Percentiles rank a stretch among this genome's conserved stretches.
Evolutionary conservation across 2,888 invertebrate genomes (phyloP).

Genomic region (Harpalus rubripes): DNA sequence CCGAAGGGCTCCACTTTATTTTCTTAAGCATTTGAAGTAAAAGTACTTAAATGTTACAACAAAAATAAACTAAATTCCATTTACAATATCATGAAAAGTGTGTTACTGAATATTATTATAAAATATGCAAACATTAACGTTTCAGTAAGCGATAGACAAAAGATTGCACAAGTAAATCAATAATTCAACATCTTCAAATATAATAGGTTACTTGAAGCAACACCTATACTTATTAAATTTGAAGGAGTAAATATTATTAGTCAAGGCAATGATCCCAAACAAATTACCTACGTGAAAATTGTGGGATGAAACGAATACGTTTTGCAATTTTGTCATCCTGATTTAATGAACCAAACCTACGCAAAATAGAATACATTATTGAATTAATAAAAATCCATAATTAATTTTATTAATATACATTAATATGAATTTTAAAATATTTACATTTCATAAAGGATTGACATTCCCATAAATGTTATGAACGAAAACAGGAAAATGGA

Average conservation of each 20-base stretch:
- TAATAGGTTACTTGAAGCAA: constrained; percentile 3
- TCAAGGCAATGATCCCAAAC: constrained; percentile 32
- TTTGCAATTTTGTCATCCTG: constrained; percentile 14
- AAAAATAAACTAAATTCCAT: not conserved
- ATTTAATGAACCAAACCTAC: constrained; percentile 12
- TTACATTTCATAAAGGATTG: not conserved
- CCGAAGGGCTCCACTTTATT: not conserved
- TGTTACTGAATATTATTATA: not conserved
- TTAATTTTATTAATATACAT: not conserved
- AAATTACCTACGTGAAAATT: constrained; percentile 28
- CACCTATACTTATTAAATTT: constrained; percentile 27
- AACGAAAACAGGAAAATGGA: not conserved
- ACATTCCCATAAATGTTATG: not conserved
- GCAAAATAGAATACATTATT: not conserved
- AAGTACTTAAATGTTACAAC: not conserved
- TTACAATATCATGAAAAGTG: constrained; percentile 13
- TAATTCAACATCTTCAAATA: constrained; percentile 28
- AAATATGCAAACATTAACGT: not conserved
- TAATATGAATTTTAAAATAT: not conserved
- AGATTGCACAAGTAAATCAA: constrained; percentile 29
- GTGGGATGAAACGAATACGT: constrained; percentile 9
- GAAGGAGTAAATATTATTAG: constrained; percentile 34
- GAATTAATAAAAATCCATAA: not conserved
- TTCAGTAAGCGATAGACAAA: not conserved
- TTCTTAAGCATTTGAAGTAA: not conserved